These are phyloP conservation scores for Seira musarum DNA, from an alignment of 2,888 invertebrate species.

Conservation along the genomic window DNA sequence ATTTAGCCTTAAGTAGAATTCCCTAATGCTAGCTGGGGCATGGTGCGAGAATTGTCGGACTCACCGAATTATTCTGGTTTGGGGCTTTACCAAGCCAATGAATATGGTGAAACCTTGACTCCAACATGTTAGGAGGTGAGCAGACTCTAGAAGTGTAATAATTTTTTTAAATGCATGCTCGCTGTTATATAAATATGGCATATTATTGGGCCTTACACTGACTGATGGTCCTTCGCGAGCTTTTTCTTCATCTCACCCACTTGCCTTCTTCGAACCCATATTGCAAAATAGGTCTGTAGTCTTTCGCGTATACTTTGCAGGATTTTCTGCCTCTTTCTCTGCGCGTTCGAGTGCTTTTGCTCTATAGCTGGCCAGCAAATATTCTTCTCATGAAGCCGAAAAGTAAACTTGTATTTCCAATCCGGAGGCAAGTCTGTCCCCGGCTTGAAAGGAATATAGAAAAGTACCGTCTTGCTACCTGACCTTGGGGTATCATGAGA, in stretches of 20 bases:
- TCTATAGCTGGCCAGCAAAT: conserved; percentile 37
- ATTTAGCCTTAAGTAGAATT: too few species aligned
- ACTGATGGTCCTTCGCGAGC: conserved; percentile 29
- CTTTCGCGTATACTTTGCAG: conserved; percentile 4
- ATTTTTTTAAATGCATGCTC: too few species aligned
- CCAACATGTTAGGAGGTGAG: conserved; percentile 37
- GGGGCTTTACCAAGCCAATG: conserved; percentile 46
- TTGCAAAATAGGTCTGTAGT: conserved; percentile 28
- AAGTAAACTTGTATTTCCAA: neutral
- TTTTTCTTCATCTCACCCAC: conserved; percentile 44
- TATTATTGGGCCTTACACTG: conserved; percentile 20
- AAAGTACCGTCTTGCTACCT: conserved; percentile 32
- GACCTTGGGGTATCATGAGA: conserved; percentile 21
- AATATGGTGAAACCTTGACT: conserved; percentile 51
- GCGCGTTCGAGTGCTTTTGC: conserved; percentile 29
- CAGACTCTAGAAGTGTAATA: neutral
- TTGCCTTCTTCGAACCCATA: conserved; percentile 24
- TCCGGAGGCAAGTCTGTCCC: neutral
- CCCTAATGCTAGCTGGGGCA: too few species aligned
- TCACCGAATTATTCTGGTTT: conserved; percentile 39
- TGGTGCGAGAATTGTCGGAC: neutral
- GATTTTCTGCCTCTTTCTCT: conserved; percentile 16
- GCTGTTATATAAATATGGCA: too few species aligned
- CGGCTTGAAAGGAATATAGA: neutral
- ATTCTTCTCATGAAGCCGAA: conserved; percentile 27